A percentile compares a stretch with the other conserved stretches of the same genome.
Evolutionary conservation across 2,113 vertebrate genomes (phyloP).

Genomic region (Menidia beryllina): DNA sequence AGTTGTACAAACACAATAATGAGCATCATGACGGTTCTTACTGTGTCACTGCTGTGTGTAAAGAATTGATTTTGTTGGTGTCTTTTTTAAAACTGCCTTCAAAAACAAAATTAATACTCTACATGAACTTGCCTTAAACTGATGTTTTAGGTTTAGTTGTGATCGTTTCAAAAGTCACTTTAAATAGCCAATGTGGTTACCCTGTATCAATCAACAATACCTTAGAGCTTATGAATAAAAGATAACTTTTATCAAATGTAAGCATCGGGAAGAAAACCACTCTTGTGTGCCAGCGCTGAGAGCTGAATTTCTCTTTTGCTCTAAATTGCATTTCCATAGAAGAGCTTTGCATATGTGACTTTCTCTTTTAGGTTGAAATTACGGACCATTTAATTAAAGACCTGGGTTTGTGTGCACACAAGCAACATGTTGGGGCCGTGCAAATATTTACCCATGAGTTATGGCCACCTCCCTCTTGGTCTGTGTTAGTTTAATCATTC

Average conservation of each 20-base stretch:
- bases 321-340: constrained; percentile 14
- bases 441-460: constrained; percentile 40
- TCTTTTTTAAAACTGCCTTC: constrained; percentile 9
- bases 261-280: constrained; percentile 10
- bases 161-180: no score
- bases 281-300: neutral
- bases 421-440: constrained; percentile 35
- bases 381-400: constrained; percentile 57
- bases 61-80: neutral
- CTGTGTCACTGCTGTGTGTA: neutral
- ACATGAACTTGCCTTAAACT: constrained; percentile 12
- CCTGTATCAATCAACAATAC: neutral
- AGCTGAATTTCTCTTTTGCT: neutral
- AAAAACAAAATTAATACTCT: constrained; percentile 22
- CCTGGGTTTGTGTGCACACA: constrained; percentile 26
- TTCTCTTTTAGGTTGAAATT: constrained; percentile 24
- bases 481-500: constrained; percentile 61
- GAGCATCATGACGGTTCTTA: no score
- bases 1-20: no score
- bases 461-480: constrained; percentile 43
- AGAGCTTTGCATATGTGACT: neutral
- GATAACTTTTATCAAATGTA: constrained; percentile 3
- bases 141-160: neutral
- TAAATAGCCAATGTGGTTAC: neutral
- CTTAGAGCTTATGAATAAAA: constrained; percentile 24